Percentiles rank a stretch among this genome's conserved stretches.
phyloP scores from a whole-genome alignment of 2,113 vertebrate species.

The Irena cyanogastra region DNA sequence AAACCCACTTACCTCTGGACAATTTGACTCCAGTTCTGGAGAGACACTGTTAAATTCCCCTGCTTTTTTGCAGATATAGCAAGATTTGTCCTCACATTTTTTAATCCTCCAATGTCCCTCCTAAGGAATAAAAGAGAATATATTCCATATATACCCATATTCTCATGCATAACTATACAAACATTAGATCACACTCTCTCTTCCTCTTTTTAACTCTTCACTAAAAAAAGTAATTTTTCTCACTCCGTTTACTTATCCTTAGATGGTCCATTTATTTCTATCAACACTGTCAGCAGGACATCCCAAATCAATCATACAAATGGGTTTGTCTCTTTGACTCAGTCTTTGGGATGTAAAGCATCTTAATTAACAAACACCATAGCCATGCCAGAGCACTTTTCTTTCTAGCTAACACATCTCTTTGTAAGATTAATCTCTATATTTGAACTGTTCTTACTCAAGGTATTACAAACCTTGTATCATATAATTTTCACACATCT shows the following conservation, averaged over 20 bases:
- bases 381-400: neutral
- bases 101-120: slow-evolving; percentile 81
- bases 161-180: neutral
- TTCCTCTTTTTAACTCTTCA: neutral
- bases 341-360: neutral
- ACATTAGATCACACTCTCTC: neutral
- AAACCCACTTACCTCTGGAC: slow-evolving; percentile 76
- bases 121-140: slow-evolving; percentile 54
- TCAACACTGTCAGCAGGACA: neutral
- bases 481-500: neutral
- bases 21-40: slow-evolving; percentile 67
- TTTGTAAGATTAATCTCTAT: neutral
- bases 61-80: slow-evolving; percentile 79
- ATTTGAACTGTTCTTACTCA: neutral
- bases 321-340: neutral
- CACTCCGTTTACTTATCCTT: neutral
- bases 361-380: neutral
- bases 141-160: neutral
- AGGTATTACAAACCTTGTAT: neutral
- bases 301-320: neutral
- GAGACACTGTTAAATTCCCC: slow-evolving; percentile 54
- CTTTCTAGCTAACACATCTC: neutral
- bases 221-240: neutral
- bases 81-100: slow-evolving; percentile 76
- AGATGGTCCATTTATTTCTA: neutral